Percentiles rank a stretch among this genome's conserved stretches.
Conservation (phyloP, 2,888 invertebrate genomes). For the Scaptomyza parva region DNA sequence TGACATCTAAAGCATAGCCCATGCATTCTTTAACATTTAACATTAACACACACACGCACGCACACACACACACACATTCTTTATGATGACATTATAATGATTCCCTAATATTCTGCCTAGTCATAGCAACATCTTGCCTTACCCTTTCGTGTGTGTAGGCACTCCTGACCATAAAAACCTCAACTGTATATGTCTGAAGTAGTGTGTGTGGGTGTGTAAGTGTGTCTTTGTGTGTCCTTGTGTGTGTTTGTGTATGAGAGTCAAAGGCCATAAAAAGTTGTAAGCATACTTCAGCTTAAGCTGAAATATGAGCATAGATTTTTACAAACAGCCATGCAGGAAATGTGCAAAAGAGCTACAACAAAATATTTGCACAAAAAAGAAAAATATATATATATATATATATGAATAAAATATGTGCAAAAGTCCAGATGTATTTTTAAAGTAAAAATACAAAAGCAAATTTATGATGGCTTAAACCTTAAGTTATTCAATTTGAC, state of each 20-base stretch:
- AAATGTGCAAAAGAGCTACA: not conserved
- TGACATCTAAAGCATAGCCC: slow-evolving; percentile 15
- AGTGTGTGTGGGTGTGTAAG: not conserved
- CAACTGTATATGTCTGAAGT: too few species aligned
- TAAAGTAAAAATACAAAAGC: not conserved
- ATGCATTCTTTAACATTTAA: slow-evolving; percentile 20
- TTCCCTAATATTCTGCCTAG: not conserved
- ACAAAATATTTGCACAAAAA: slow-evolving; percentile 2
- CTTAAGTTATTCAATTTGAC: not conserved
- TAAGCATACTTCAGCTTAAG: slow-evolving; percentile 1
- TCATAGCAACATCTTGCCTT: not conserved
- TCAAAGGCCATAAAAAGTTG: slow-evolving; percentile 4
- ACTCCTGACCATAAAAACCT: slow-evolving; percentile 15
- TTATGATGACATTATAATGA: slow-evolving; percentile 13
- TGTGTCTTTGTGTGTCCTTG: not conserved
- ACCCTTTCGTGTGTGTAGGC: not conserved
- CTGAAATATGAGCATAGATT: slow-evolving; percentile 7
- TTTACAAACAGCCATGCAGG: not conserved
- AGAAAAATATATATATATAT: not conserved
- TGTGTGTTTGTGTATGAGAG: not conserved
- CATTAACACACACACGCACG: slow-evolving; percentile 30
- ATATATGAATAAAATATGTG: slow-evolving; percentile 5
- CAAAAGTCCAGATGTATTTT: too few species aligned
- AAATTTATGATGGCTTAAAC: not conserved
- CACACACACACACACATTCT: slow-evolving; percentile 46